Evolutionary conservation across 2,113 vertebrate species (phyloP), one percentile per base, ranked within the genome.

Genomic region (Sceloporus undulatus): DNA sequence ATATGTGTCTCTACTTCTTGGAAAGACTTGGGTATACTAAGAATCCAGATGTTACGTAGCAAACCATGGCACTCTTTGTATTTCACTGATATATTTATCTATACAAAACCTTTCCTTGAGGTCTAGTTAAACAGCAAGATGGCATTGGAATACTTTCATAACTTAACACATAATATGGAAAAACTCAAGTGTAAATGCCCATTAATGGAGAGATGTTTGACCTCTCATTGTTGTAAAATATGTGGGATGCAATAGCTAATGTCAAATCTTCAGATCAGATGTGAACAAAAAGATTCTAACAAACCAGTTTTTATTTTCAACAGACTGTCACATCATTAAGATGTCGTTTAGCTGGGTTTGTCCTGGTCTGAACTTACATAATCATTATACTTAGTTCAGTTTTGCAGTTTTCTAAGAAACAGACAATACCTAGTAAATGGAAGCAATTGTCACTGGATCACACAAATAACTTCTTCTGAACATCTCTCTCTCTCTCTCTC

Each of bases 61-160:
- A 77, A 66, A 79, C 5, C 75, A 21, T 29, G 42, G 40, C 14
- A 29, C 52, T 78, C 40, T 66, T 78, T 59, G 48, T 2, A 79
- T 86, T 78, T 78, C 66, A 11, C 34, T 25, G 66, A 84, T 68
- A n/a, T 82, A 42, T 68, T 65, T 82, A 27, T 66, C 62, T 78
- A 18, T n/a, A 85, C 77, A 85, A 77, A 78, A n/a, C 40, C 11
- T 48, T 66, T n/a, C 56, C 56, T 77, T 29, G 38, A 29, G 42
- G 71, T 25, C 40, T 62, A 62, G 52, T 85, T 79, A 52, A 77
- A 56, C 48, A 56, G 52, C 52, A 40, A 71, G 40, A 14, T 52
- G 66, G 42, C 23, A 27, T 52, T 83, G 81, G 81, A 86, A 68
- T 68, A 29, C 3, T 78, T 34, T 19, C 19, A 14, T 86, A 10